phyloP scores from a whole-genome alignment of 2,797 vertebrate species.

The Sebastes flavidus region DNA sequence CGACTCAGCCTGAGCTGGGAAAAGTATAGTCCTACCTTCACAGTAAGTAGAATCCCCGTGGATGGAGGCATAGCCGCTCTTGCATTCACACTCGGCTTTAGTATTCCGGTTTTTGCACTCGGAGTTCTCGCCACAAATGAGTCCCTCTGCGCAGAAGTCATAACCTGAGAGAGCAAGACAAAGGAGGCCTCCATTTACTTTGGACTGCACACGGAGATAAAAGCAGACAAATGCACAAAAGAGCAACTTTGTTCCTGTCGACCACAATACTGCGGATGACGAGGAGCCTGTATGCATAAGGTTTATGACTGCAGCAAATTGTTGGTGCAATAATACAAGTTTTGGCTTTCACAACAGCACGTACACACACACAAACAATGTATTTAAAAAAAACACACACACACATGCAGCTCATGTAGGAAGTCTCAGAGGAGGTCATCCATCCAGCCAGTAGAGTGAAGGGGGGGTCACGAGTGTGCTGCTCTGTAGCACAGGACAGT shows the following conservation, averaged over 20 bases:
- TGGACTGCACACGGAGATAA: slow-evolving; percentile 5
- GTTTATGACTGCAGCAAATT: slow-evolving; percentile 31
- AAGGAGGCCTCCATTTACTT: slow-evolving; percentile 35
- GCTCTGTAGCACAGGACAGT: not conserved
- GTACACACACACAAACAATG: not conserved
- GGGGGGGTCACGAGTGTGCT: not conserved
- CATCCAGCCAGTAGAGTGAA: not conserved
- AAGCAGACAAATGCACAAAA: slow-evolving; percentile 22
- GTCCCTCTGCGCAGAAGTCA: slow-evolving; percentile 93
- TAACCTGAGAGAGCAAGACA: slow-evolving; percentile 84
- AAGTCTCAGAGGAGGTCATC: not conserved
- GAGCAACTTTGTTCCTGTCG: not conserved
- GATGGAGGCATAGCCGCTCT: slow-evolving; percentile 88
- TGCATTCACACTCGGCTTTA: slow-evolving; percentile 93
- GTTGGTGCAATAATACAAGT: slow-evolving; percentile 13
- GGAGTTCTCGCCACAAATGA: slow-evolving; percentile 94
- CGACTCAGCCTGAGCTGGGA: not conserved
- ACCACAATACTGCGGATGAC: not conserved
- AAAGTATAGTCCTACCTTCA: slow-evolving; percentile 86
- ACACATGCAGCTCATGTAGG: not conserved
- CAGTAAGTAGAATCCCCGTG: slow-evolving; percentile 92
- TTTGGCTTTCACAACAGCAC: not conserved
- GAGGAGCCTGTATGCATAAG: not conserved
- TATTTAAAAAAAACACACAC: not conserved
- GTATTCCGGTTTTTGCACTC: slow-evolving; percentile 94